phyloP scores from a whole-genome alignment of 2,797 vertebrate species.

The Sebastes hubbsi region DNA sequence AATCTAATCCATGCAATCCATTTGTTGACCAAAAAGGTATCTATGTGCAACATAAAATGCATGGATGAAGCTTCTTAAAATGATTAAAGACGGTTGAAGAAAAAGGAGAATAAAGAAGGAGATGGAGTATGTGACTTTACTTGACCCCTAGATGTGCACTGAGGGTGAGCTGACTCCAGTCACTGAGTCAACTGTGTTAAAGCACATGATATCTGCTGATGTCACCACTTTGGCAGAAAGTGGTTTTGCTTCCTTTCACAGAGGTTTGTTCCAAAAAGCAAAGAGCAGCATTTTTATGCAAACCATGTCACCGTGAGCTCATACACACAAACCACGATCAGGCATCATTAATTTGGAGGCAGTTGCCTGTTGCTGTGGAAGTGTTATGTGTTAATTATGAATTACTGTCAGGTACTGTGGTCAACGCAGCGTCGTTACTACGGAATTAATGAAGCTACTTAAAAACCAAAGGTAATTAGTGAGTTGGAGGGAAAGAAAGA shows the following conservation, averaged over 20 bases:
- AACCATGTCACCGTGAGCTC: not conserved
- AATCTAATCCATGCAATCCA: too few species aligned
- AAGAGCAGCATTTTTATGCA: slow-evolving; percentile 18
- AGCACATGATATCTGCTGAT: slow-evolving; percentile 1
- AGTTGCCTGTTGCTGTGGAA: slow-evolving; percentile 17
- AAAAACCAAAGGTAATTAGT: slow-evolving; percentile 54
- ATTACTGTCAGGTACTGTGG: slow-evolving; percentile 48
- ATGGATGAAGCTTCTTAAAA: too few species aligned
- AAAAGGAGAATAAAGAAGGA: not conserved
- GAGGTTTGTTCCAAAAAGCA: slow-evolving; percentile 2
- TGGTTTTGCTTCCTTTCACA: not conserved
- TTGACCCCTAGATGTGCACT: not conserved
- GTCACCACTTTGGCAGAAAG: not conserved
- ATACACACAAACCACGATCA: not conserved
- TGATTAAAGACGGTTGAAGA: not conserved
- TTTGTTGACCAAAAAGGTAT: not conserved
- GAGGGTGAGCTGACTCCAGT: slow-evolving; percentile 15
- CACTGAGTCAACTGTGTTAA: not conserved
- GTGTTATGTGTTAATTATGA: slow-evolving; percentile 53
- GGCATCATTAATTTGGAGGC: slow-evolving; percentile 20
- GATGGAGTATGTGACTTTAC: not conserved
- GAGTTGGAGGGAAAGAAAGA: not conserved
- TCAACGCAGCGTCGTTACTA: slow-evolving; percentile 31
- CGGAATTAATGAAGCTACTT: slow-evolving; percentile 57
- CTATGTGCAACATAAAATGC: not conserved